Evolutionary conservation across 2,113 vertebrate genomes (phyloP).

Genomic region (Damaliscus lunatus): DNA sequence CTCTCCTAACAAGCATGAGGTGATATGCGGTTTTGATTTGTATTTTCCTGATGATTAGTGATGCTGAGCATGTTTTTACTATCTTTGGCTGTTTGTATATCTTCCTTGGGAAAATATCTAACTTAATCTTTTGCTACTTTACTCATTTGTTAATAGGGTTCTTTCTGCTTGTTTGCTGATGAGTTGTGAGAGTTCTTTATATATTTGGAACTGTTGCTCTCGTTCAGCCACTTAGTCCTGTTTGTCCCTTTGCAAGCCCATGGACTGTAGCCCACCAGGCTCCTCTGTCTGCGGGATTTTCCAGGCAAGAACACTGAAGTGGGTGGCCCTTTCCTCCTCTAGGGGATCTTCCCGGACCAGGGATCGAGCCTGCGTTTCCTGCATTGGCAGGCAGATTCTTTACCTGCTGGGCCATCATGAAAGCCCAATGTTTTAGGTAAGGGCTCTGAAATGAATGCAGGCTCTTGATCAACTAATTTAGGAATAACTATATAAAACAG

Average conservation of each 20-base stretch:
- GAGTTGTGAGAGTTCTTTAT: background rate
- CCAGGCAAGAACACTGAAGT: background rate
- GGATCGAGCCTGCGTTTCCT: background rate
- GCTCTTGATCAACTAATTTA: background rate
- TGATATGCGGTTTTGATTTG: background rate
- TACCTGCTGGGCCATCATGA: background rate
- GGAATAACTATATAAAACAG: background rate
- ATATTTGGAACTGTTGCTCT: background rate
- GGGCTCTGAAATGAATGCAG: background rate
- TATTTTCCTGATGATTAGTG: background rate
- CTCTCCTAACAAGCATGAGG: background rate
- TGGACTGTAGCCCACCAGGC: background rate
- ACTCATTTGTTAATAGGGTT: background rate
- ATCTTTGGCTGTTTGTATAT: background rate
- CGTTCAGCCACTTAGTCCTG: background rate
- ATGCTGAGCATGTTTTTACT: background rate
- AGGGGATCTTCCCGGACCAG: background rate
- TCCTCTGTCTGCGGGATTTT: background rate
- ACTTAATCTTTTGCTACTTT: background rate
- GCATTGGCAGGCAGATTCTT: background rate
- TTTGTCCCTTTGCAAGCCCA: background rate
- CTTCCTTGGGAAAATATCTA: background rate
- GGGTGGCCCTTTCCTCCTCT: background rate
- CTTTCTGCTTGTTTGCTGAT: background rate
- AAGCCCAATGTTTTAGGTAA: background rate